phyloP scores from a whole-genome alignment of 2,797 vertebrate species.

The Trichosurus vulpecula region DNA sequence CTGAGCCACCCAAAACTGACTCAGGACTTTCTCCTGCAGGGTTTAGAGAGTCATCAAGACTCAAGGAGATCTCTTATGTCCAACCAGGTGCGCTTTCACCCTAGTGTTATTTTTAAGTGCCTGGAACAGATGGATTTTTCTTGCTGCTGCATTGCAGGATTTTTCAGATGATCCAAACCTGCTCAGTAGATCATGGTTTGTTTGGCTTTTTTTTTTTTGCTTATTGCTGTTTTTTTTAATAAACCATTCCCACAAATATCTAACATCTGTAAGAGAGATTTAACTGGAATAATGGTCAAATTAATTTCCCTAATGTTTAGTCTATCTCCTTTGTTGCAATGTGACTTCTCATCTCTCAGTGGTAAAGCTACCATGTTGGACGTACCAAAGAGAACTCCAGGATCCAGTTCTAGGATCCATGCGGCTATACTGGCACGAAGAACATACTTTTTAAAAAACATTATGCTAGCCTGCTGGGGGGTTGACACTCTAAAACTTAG shows the following conservation, averaged over 20 bases:
- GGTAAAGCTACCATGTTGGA: slow-evolving; percentile 1
- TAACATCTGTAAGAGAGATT: slow-evolving; percentile 37
- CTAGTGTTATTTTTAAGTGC: not conserved
- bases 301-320: slow-evolving; percentile 33
- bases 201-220: not conserved
- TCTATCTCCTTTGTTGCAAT: not conserved
- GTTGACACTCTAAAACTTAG: not conserved
- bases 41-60: not conserved
- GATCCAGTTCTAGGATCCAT: slow-evolving; percentile 8
- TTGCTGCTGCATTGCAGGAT: not conserved
- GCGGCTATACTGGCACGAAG: not conserved
- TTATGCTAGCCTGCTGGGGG: not conserved
- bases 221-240: not conserved
- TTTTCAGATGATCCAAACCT: slow-evolving; percentile 16
- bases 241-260: not conserved
- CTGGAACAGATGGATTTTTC: not conserved
- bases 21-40: not conserved
- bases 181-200: not conserved
- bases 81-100: not conserved
- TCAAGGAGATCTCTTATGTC: not conserved
- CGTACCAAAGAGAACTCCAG: not conserved
- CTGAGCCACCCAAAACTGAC: not conserved
- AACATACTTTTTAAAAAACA: not conserved
- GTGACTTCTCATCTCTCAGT: not conserved
- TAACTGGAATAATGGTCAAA: slow-evolving; percentile 28